Conservation (phyloP, 2,888 invertebrate genomes). For the Linnaemya tessellans region DNA sequence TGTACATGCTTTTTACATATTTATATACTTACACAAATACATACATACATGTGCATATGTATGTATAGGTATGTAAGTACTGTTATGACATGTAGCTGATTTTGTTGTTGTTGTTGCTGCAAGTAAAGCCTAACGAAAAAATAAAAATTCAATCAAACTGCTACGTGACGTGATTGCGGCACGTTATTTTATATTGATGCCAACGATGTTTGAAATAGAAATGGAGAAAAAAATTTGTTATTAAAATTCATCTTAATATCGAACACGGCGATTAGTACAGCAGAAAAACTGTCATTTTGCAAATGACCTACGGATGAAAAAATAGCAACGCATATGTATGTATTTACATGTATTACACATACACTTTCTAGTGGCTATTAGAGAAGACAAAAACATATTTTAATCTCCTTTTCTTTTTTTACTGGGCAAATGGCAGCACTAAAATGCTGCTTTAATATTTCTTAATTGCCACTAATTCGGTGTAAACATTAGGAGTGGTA, state of each 20-base stretch:
- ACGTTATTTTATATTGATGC: slow-evolving; percentile 40
- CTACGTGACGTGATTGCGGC: slow-evolving; percentile 63
- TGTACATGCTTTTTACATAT: not conserved
- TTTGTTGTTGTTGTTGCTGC: slow-evolving; percentile 16
- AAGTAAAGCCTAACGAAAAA: slow-evolving; percentile 42
- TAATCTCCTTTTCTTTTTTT: not conserved
- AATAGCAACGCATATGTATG: not conserved
- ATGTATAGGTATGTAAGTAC: not conserved
- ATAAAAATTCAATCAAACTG: slow-evolving; percentile 65
- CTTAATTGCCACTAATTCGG: too few species aligned
- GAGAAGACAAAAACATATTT: slow-evolving; percentile 10
- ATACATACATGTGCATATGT: not conserved
- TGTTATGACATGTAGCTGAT: slow-evolving; percentile 42
- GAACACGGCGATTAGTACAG: slow-evolving; percentile 37
- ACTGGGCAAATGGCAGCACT: too few species aligned
- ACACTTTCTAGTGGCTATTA: too few species aligned
- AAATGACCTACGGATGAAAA: slow-evolving; percentile 14
- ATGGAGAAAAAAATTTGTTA: not conserved
- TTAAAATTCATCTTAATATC: slow-evolving; percentile 35
- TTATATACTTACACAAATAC: not conserved
- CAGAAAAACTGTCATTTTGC: slow-evolving; percentile 22
- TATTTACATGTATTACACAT: not conserved
- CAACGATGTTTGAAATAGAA: slow-evolving; percentile 41
- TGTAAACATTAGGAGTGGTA: too few species aligned
- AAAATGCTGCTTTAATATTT: too few species aligned